A percentile compares a stretch with the other conserved stretches of the same genome.
phyloP scores from a whole-genome alignment of 2,888 invertebrate species.

The Mythimna vitellina region DNA sequence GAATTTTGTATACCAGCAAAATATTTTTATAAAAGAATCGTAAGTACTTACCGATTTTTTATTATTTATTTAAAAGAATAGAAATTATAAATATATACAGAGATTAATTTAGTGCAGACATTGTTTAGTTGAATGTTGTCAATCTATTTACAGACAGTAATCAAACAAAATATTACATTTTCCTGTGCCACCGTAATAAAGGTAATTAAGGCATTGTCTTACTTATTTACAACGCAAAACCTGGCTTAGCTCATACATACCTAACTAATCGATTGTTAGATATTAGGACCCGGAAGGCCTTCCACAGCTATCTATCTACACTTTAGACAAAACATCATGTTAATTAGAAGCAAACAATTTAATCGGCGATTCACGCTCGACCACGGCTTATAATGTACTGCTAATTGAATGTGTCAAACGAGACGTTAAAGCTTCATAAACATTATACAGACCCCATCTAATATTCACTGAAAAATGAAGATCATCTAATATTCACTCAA shows the following conservation, averaged over 20 bases:
- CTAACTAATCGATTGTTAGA: not conserved
- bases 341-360: slow-evolving; percentile 31
- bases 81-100: too few relatives aligned
- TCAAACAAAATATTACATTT: slow-evolving; percentile 32
- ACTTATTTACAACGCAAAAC: slow-evolving; percentile 8
- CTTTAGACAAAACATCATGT: slow-evolving; percentile 4
- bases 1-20: not conserved
- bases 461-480: slow-evolving; percentile 6
- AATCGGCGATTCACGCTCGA: slow-evolving; percentile 4
- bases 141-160: slow-evolving; percentile 11
- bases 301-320: not conserved
- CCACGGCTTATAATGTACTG: not conserved
- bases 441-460: slow-evolving; percentile 1
- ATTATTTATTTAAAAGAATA: not conserved
- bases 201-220: slow-evolving; percentile 23
- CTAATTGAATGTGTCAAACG: slow-evolving; percentile 32
- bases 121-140: slow-evolving; percentile 13
- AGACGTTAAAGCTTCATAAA: slow-evolving; percentile 7
- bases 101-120: not conserved
- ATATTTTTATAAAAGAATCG: too few relatives aligned
- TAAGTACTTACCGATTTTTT: not conserved
- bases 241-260: not conserved
- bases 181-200: slow-evolving; percentile 33
- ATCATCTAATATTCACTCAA: slow-evolving; percentile 10
- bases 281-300: not conserved